Base-by-base conservation (phyloP, 2,797 vertebrate genomes). In the Pterois miles region DNA sequence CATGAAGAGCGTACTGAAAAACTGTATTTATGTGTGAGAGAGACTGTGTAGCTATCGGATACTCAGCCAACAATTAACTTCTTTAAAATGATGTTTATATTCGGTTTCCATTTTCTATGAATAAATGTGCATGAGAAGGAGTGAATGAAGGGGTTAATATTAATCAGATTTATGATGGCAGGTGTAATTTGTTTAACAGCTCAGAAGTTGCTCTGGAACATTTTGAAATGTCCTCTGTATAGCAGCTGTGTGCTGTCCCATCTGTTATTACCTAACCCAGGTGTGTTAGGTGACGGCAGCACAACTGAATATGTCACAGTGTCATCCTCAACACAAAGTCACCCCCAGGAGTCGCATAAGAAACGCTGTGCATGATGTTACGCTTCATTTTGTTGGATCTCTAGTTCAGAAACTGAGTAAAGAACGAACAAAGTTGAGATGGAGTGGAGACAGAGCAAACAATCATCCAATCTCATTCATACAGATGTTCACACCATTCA, bases 301-400 rank as follows among this genome's bases (percentile, higher is more conserved):
- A 82, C 54, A 20, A 6, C 53, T 31, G 11, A 75, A 78, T 4
- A 33, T 50, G 58, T 64, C 59, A 38, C 31, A 71, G 67, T 10
- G 11, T 48, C 75, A 46, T 53, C 54, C 67, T 50, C 29, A n/a
- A 18, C 50, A 59, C 83, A 20, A 8, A 29, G 63, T 52, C 81
- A 34, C 52, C 52, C 57, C 62, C 62, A 59, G 34, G 57, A 74
- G 20, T 20, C n/a, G 3, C 56, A 70, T 20, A 14, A 7, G 12
- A 71, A 36, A 70, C 31, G 64, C 38, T 64, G 57, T 31, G 36
- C 56, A 22, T 25, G 71, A 33, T 52, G 3, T 2, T 48, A 33
- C 22, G 13, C 53, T 50, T 71, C 3, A 43, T 14, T 71, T 12
- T 59, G 25, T 11, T 40, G 27, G 16, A 20, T 13, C n/a, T 29